Base-by-base conservation (phyloP, 2,888 invertebrate species). In the Coronaproctus castanopsis region DNA sequence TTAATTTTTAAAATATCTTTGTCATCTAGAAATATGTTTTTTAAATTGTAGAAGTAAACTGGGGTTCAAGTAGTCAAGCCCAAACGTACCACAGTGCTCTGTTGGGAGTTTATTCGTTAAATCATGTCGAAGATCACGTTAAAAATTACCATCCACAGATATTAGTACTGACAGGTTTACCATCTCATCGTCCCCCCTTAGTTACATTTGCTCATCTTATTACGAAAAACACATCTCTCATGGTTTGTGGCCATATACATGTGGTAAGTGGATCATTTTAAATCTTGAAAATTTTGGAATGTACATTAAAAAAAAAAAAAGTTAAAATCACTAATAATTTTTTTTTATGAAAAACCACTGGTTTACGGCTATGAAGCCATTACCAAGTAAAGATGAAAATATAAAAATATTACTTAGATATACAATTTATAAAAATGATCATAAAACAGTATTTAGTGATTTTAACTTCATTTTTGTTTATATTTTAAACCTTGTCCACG, bases 301-400 rank as follows among this genome's bases (percentile, higher is more conserved):
- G 95, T 96, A 1, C 97, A 98, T 74, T 97, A 97, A 97, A 97
- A 97, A 2, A 92, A 95, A n/a, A n/a, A n/a, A n/a, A n/a, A n/a
- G n/a, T n/a, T n/a, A n/a, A n/a, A n/a, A n/a, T n/a, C n/a, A n/a
- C n/a, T n/a, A n/a, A n/a, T n/a, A n/a, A n/a, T n/a, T n/a, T n/a
- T n/a, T n/a, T n/a, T n/a, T n/a, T n/a, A n/a, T n/a, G n/a, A n/a
- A n/a, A n/a, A n/a, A n/a, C n/a, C n/a, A n/a, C n/a, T n/a, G n/a
- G n/a, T n/a, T n/a, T n/a, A n/a, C n/a, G n/a, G n/a, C n/a, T n/a
- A n/a, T n/a, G 18, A 48, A 48, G 49, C 49, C 49, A 48, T 48
- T 10, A 18, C 49, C 19, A 24, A n/a, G n/a, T n/a, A n/a, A n/a
- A n/a, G n/a, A n/a, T n/a, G n/a, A n/a, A n/a, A n/a, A n/a, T n/a